Base-by-base conservation (phyloP, 2,797 vertebrate species). In the Lemur catta region DNA sequence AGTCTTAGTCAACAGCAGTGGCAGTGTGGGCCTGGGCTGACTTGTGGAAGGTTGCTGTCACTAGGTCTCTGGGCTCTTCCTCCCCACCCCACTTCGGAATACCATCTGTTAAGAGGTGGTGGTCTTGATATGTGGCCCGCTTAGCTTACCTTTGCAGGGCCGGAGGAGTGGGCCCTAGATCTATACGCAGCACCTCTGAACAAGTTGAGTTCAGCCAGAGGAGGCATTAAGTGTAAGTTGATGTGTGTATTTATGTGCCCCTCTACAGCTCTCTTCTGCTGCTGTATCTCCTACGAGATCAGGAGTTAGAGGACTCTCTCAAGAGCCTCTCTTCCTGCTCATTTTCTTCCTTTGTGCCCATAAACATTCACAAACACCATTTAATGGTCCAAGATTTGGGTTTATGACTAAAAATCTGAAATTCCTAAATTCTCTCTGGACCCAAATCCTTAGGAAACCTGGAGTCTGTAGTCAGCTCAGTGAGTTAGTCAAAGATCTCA, bases 321-420 rank as follows among this genome's bases (percentile, higher is more conserved):
- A 85, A 11, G 76, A n/a, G 50, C 12, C 71, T 41, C n/a, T 74
- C 43, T 76, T 71, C 18, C 55, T 86, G 82, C 18, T 65, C 33
- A 20, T 74, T 65, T 67, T 75, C 46, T 43, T 57, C 24, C 17
- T 6, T 55, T 78, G 38, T 89, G 72, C 43, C 35, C 0, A 0
- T 41, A 67, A 12, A 50, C 20, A 55, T 67, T 88, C 35, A 85
- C 28, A 38, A 28, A 38, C 24, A 82, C 26, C 9, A 10, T 33
- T 84, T 65, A 78, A 52, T 82, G 30, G 22, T 33, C 50, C 30
- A 78, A 10, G 14, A 65, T 67, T 79, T 76, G n/a, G 55, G 50
- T 76, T 92, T 91, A 78, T 91, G 22, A 84, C 22, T 69, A 28
- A 67, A 92, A 78, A 84, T 75, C 55, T 82, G 86, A 91, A 94